Percentiles rank a stretch among this genome's conserved stretches.
These are phyloP conservation scores for Coreius guichenoti DNA, from an alignment of 2,797 vertebrate species.

Conservation along the genomic window DNA sequence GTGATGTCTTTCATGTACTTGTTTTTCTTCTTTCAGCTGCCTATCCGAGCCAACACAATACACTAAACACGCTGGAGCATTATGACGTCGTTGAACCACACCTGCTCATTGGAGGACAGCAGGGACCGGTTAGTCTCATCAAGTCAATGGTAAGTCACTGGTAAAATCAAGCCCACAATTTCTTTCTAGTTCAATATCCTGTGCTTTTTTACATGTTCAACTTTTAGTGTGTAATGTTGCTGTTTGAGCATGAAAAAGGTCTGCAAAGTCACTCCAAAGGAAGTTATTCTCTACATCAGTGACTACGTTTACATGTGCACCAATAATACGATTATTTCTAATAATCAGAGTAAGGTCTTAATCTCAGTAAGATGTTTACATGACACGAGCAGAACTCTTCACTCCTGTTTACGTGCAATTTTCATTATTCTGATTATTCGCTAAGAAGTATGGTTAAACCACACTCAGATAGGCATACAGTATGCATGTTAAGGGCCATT, in stretches of 20 bases:
- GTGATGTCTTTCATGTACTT: neutral
- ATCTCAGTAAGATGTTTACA: too few species aligned
- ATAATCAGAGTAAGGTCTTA: too few species aligned
- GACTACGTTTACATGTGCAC: too few species aligned
- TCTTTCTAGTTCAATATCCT: neutral
- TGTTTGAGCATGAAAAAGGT: neutral
- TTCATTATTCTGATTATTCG: too few species aligned
- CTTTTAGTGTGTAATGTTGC: neutral
- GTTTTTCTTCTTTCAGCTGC: conserved; percentile 15
- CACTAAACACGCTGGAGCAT: conserved; percentile 28
- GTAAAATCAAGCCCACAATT: conserved; percentile 1
- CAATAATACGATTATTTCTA: too few species aligned
- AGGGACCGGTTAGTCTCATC: conserved; percentile 56
- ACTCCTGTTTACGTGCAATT: too few species aligned
- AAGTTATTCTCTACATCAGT: neutral
- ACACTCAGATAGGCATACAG: too few species aligned
- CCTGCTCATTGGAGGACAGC: conserved; percentile 53
- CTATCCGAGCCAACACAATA: conserved; percentile 17
- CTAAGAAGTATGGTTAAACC: too few species aligned
- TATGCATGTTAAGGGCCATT: too few species aligned
- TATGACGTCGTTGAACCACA: conserved; percentile 47
- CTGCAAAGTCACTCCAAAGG: neutral
- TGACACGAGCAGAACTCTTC: too few species aligned
- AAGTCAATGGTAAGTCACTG: conserved; percentile 47
- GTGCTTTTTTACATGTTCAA: neutral